Evolutionary conservation across 2,113 vertebrate genomes (phyloP).

Genomic region (Pterophyllum scalare): DNA sequence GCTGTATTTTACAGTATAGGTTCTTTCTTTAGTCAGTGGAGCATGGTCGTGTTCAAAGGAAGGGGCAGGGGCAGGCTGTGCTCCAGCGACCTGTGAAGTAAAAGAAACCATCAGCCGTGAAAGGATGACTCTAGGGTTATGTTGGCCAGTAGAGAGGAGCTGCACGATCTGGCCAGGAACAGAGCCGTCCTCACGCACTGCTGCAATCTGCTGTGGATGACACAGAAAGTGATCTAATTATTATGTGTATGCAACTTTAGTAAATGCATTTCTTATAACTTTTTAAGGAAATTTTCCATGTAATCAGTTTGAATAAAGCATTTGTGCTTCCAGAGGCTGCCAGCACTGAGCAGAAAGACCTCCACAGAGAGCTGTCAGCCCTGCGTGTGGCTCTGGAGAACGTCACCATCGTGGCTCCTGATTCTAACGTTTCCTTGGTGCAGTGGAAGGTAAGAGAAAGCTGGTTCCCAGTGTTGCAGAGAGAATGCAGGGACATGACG

Average conservation of each 20-base stretch:
- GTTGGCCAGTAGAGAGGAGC: not conserved
- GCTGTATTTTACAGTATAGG: not conserved
- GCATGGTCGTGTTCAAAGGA: not conserved
- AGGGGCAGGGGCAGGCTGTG: not conserved
- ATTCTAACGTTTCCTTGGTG: conserved; percentile 76
- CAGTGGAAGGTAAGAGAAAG: conserved; percentile 83
- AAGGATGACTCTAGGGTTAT: not conserved
- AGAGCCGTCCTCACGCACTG: not conserved
- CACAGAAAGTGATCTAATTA: no score
- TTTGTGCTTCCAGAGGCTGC: conserved; percentile 69
- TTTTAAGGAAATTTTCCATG: not conserved
- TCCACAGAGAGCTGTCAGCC: conserved; percentile 82
- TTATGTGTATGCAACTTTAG: no score
- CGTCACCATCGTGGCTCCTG: conserved; percentile 65
- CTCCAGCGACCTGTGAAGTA: not conserved
- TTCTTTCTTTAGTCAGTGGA: not conserved
- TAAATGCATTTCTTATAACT: no score
- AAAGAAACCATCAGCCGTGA: no score
- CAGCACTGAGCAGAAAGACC: conserved; percentile 66
- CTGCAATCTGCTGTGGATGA: not conserved
- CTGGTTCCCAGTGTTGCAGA: not conserved
- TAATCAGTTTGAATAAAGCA: not conserved
- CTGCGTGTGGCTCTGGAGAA: conserved; percentile 83
- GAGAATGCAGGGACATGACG: not conserved
- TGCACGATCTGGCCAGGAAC: not conserved